These are phyloP conservation scores for Channa argus DNA, from an alignment of 2,113 vertebrate genomes.

Conservation along the genomic window DNA sequence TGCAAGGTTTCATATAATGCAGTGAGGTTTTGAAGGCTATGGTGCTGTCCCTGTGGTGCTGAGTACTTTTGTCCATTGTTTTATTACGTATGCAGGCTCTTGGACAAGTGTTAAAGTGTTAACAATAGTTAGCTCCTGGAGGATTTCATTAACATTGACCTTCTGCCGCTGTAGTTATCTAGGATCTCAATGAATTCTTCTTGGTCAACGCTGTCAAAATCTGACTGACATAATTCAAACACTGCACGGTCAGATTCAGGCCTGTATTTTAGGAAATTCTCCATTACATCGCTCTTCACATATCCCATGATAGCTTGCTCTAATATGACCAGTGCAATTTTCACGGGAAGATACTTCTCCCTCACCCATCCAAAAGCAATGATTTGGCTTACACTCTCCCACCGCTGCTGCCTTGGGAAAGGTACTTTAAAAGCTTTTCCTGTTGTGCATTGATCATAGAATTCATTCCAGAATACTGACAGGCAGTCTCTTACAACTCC, in stretches of 20 bases:
- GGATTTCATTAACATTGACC: no score
- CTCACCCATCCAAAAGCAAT: slow-evolving; percentile 8
- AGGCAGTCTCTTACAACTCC: slow-evolving; percentile 13
- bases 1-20: no score
- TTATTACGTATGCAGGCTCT: no score
- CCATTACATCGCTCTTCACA: neutral
- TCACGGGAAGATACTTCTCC: neutral
- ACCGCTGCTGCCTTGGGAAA: slow-evolving; percentile 9
- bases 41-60: no score
- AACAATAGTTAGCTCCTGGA: no score
- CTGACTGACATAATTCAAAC: neutral
- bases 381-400: slow-evolving; percentile 2
- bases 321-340: neutral
- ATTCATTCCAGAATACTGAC: slow-evolving; percentile 15
- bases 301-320: slow-evolving; percentile 11
- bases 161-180: neutral
- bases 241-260: slow-evolving; percentile 5
- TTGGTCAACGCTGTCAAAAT: neutral
- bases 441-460: slow-evolving; percentile 6
- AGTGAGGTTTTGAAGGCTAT: no score
- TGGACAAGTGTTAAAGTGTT: no score
- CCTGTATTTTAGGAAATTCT: slow-evolving; percentile 12
- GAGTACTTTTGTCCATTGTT: no score
- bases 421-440: slow-evolving; percentile 6
- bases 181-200: neutral